phyloP scores from a whole-genome alignment of 2,888 invertebrate genomes.

The Agrochola circellaris region DNA sequence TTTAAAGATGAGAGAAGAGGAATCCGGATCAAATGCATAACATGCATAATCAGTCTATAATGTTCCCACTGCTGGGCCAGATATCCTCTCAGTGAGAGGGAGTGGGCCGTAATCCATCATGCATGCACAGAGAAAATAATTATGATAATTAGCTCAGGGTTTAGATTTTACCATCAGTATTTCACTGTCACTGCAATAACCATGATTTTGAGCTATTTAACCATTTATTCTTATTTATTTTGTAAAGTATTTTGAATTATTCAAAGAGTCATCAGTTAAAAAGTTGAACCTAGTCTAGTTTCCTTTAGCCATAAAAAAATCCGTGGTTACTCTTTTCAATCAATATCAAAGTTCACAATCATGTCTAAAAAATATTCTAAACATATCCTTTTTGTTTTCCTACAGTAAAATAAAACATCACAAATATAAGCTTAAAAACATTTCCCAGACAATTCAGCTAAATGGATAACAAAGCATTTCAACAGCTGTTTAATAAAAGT shows the following conservation, averaged over 20 bases:
- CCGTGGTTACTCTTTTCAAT: neutral
- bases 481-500: constrained; percentile 14
- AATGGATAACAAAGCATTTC: neutral
- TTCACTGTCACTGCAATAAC: neutral
- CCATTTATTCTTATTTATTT: neutral
- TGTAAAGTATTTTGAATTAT: no score
- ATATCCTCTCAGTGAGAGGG: no score
- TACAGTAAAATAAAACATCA: neutral
- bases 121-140: neutral
- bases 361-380: neutral
- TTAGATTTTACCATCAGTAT: neutral
- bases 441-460: neutral
- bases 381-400: neutral
- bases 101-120: neutral
- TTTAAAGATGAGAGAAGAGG: neutral
- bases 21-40: neutral
- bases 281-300: neutral
- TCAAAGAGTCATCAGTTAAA: no score
- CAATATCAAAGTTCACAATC: neutral
- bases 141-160: neutral
- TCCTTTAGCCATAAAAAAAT: neutral
- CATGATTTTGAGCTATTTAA: neutral
- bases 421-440: neutral
- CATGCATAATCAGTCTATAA: neutral
- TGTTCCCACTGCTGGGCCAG: neutral